Evolutionary conservation across 2,888 invertebrate species (phyloP), one percentile per base, ranked within the genome.

Genomic region (Lydus trimaculatus): DNA sequence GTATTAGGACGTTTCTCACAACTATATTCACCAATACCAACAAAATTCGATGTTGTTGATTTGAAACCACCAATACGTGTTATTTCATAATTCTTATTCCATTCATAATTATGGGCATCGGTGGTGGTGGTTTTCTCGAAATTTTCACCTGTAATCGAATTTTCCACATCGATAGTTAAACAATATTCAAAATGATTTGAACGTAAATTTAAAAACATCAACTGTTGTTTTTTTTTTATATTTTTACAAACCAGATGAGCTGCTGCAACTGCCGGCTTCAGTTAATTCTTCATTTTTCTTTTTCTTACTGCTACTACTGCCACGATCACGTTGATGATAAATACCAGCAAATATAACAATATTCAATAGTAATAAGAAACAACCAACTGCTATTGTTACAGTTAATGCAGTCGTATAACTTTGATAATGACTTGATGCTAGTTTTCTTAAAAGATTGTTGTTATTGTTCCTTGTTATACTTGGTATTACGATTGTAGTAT

Each of bases 351-450:
- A 96, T 76, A 96, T 96, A 28, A 95, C 87, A 13, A 95, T 91
- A 81, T 95, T 95, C 31, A 95, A 87, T 31, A 95, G 87, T 9
- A 95, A 87, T 8, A 95, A 88, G 75, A 95, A 94, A 79, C 94
- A 94, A 0, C 94, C 95, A 9, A 95, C 94, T 0, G 93, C 94
- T 72, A 95, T 94, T 0, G 96, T 96, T 31, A 96, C 94, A 8
- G 95, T 93, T 20, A 96, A 86, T 0, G 96, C 96, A 0, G 95
- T 95, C 7, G 95, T 94, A 83, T 96, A 95, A 69, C 94, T 95
- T 82, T 95, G 95, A 80, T 94, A 94, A 79, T 95, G 94, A 69
- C 92, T 93, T 13, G 91, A 91, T n/a, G 94, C 92, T 8, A 94
- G 87, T 61, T 94, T 91, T 43, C 93, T 90, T 3, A 94, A 87